Evolutionary conservation across 92 coral and sea anemone species (phyloP).

Genomic region (Actinernus sp.): DNA sequence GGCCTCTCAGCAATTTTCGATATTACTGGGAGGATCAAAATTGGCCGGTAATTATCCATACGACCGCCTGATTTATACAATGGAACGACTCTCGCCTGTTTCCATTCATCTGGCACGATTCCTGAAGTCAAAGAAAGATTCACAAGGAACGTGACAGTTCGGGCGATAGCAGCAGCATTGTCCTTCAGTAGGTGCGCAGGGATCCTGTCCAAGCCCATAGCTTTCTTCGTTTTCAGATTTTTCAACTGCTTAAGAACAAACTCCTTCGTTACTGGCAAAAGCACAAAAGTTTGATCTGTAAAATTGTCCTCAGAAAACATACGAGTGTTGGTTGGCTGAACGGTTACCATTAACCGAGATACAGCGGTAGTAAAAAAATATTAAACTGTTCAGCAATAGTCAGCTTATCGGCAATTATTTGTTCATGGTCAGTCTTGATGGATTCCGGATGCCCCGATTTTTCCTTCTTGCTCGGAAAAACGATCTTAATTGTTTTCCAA

Average conservation of each 20-base stretch:
- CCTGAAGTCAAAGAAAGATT: conserved; percentile 24
- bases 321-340: neutral
- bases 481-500: too few relatives aligned
- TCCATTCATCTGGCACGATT: conserved; percentile 19
- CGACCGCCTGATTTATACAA: conserved; percentile 42
- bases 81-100: conserved; percentile 58
- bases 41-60: conserved; percentile 37
- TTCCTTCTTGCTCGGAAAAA: too few relatives aligned
- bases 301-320: neutral
- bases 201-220: conserved; percentile 15
- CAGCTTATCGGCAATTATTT: too few relatives aligned
- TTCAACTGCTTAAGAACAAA: conserved; percentile 3
- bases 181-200: conserved; percentile 21
- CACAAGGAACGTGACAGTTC: conserved; percentile 23
- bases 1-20: conserved; percentile 41
- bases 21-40: conserved; percentile 30
- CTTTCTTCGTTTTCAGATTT: too few relatives aligned
- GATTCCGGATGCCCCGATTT: too few relatives aligned
- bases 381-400: too few relatives aligned
- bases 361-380: neutral
- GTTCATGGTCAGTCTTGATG: too few relatives aligned
- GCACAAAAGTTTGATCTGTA: conserved; percentile 4
- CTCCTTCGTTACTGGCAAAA: neutral
- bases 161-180: conserved; percentile 24
- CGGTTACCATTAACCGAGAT: neutral